A percentile compares a stretch with the other conserved stretches of the same genome.
Conservation (phyloP, 2,113 vertebrate species). For the Junco hyemalis region DNA sequence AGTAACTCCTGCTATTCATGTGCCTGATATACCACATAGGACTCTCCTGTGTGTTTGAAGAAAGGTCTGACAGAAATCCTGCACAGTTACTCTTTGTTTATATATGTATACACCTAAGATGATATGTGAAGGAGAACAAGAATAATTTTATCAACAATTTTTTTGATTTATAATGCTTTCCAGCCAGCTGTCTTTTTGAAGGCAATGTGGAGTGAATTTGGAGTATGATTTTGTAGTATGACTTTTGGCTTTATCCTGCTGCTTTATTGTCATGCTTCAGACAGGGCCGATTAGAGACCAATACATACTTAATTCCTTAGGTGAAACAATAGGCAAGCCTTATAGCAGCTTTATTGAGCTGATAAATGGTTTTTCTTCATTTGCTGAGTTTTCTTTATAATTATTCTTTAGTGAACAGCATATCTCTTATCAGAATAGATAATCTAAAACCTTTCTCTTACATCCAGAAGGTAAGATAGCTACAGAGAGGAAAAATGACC, state of each 20-base stretch:
- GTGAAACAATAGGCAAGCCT: background rate
- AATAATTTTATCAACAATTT: background rate
- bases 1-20: background rate
- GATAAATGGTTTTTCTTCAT: background rate
- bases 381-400: background rate
- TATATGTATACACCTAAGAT: background rate
- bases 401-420: background rate
- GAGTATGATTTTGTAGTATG: background rate
- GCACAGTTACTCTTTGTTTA: background rate
- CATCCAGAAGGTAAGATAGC: background rate
- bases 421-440: background rate
- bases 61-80: background rate
- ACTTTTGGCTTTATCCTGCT: background rate
- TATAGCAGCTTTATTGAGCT: background rate
- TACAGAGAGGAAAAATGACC: background rate
- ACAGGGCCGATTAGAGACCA: background rate
- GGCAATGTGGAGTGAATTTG: background rate
- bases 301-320: background rate
- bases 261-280: background rate
- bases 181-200: background rate
- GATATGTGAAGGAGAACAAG: background rate
- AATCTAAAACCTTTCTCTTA: background rate
- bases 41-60: background rate
- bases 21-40: background rate
- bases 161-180: background rate